These are phyloP conservation scores for Typhlomys cinereus DNA, from an alignment of 2,113 vertebrate species.

Conservation along the genomic window DNA sequence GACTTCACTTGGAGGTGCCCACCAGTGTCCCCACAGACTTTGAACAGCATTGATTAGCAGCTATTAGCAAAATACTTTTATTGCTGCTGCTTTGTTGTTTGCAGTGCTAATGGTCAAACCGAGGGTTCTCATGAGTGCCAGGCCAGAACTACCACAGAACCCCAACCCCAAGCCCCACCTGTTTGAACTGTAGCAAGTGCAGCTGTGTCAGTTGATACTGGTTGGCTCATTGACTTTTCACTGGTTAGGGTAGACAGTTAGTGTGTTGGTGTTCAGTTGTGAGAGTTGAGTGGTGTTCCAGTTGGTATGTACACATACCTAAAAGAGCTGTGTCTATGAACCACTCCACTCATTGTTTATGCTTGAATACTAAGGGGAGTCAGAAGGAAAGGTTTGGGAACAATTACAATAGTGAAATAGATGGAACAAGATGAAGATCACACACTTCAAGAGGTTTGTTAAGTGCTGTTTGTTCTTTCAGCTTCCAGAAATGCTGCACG, in stretches of 20 bases:
- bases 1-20: not conserved
- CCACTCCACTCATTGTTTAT: not conserved
- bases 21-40: not conserved
- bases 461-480: constrained; percentile 66
- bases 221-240: not conserved
- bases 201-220: not conserved
- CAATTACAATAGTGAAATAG: not conserved
- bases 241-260: fast-evolving
- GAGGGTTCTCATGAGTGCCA: not conserved
- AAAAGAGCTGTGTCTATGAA: not conserved
- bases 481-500: constrained; percentile 99
- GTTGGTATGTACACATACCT: not conserved
- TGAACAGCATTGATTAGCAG: not conserved
- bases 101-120: not conserved
- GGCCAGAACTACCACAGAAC: not conserved
- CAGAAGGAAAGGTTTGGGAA: not conserved
- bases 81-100: not conserved
- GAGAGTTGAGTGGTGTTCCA: not conserved
- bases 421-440: not conserved
- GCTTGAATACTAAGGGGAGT: not conserved
- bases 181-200: not conserved
- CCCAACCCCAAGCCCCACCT: too few species aligned
- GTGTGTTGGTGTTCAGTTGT: not conserved
- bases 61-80: not conserved
- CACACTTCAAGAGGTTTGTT: not conserved